Conservation (phyloP, 2,797 vertebrate species). For the Oryzias sinensis region DNA sequence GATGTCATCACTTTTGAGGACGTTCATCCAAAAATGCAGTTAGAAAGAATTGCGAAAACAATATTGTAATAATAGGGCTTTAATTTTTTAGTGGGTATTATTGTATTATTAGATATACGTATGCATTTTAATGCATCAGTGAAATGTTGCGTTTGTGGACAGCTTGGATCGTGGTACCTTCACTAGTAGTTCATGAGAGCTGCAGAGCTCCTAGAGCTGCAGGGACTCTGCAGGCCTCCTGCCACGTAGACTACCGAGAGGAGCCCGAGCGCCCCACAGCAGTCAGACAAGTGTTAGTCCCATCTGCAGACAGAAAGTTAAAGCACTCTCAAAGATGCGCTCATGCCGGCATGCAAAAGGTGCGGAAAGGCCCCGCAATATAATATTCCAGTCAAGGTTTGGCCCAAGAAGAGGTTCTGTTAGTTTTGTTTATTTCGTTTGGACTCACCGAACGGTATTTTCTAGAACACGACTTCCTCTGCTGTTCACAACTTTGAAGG, state of each 20-base stretch:
- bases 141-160: too few species aligned
- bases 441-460: constrained; percentile 95
- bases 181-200: constrained; percentile 18
- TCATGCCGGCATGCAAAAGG: constrained; percentile 2
- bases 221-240: constrained; percentile 44
- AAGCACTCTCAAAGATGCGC: constrained; percentile 8
- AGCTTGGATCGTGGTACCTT: constrained; percentile 8
- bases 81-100: too few species aligned
- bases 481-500: constrained; percentile 92
- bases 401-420: background rate
- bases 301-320: constrained; percentile 2
- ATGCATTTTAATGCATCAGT: too few species aligned
- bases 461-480: constrained; percentile 93
- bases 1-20: too few species aligned
- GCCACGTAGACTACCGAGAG: constrained; percentile 59
- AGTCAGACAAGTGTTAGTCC: constrained; percentile 6
- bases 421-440: background rate
- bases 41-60: too few species aligned
- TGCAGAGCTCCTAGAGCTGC: constrained; percentile 19
- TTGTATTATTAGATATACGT: too few species aligned
- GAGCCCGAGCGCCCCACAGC: constrained; percentile 3
- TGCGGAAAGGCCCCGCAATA: background rate
- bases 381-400: background rate
- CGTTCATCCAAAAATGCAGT: too few species aligned
- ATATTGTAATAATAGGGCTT: too few species aligned